phyloP scores from a whole-genome alignment of 2,888 invertebrate species.

The Noctua janthe region DNA sequence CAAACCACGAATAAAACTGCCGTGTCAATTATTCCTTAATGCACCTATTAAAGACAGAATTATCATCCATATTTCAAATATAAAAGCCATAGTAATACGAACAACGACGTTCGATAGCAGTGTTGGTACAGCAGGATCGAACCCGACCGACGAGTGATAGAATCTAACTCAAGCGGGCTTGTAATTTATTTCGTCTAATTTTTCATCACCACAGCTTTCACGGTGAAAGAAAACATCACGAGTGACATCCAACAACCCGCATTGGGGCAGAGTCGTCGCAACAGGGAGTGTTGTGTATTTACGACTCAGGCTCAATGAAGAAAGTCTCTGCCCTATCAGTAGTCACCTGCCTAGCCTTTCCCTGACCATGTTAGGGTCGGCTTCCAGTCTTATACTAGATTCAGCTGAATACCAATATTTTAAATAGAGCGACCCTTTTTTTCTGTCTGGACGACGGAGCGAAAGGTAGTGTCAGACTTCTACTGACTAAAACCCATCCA shows the following conservation, averaged over 20 bases:
- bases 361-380: too few species aligned
- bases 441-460: too few species aligned
- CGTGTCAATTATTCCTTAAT: constrained; percentile 21
- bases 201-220: not conserved
- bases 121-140: not conserved
- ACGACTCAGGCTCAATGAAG: too few species aligned
- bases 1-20: constrained; percentile 21
- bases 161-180: not conserved
- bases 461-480: too few species aligned
- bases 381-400: too few species aligned
- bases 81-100: not conserved
- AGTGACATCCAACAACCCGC: not conserved
- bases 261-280: too few species aligned
- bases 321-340: too few species aligned
- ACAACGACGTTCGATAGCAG: not conserved
- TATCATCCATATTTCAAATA: not conserved
- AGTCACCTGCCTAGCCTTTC: too few species aligned
- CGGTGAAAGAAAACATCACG: not conserved
- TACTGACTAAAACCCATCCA: too few species aligned
- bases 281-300: too few species aligned
- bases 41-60: constrained; percentile 10
- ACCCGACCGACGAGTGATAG: not conserved
- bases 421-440: too few species aligned
- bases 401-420: too few species aligned
- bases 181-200: not conserved